Evolutionary conservation across 2,113 vertebrate genomes (phyloP).

Genomic region (Phaethornis superciliosus): DNA sequence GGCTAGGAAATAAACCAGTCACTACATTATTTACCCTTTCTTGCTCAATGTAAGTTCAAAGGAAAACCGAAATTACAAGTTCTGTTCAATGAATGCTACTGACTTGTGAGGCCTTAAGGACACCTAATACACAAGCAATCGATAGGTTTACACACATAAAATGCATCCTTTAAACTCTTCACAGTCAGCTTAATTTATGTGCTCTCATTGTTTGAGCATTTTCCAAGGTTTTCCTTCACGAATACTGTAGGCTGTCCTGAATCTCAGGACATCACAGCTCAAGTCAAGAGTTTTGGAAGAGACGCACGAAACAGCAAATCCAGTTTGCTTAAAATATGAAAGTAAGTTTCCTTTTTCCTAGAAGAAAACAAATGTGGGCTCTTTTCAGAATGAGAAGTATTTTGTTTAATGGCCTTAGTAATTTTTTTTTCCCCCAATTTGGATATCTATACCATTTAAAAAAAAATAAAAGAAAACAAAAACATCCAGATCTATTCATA

Average conservation of each 20-base stretch:
- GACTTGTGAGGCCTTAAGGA: neutral
- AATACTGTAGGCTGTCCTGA: constrained; percentile 30
- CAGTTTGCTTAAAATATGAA: neutral
- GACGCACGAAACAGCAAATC: neutral
- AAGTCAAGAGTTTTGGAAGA: constrained; percentile 40
- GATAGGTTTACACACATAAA: constrained; percentile 14
- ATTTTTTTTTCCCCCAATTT: neutral
- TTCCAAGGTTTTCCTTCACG: constrained; percentile 26
- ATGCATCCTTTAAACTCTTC: neutral
- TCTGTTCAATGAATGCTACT: neutral
- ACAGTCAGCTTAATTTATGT: constrained; percentile 29
- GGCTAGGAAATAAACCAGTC: neutral
- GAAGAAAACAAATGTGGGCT: neutral
- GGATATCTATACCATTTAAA: neutral
- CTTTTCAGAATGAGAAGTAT: neutral
- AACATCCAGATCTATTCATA: neutral
- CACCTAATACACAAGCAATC: constrained; percentile 10
- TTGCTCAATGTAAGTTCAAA: neutral
- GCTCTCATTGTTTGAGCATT: neutral
- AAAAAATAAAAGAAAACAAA: neutral
- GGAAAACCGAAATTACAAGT: neutral
- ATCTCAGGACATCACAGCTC: neutral
- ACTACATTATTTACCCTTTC: neutral
- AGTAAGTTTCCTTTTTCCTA: neutral
- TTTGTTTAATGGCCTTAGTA: neutral